Conservation (phyloP, 2,888 invertebrate species). For the Papilio elwesi region DNA sequence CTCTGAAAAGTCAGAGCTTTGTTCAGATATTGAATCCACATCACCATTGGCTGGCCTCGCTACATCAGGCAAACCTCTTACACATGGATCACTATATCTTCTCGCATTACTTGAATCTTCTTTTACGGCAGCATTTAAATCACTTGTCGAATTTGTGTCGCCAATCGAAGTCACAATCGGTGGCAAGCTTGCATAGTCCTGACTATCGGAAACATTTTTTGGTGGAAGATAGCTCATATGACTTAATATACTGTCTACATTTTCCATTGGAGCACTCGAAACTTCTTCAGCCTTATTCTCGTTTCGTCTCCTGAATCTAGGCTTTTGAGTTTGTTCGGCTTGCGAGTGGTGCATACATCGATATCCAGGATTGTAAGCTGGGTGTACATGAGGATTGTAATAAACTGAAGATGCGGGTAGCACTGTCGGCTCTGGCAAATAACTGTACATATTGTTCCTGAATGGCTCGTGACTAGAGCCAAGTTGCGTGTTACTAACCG, state of each 20-base stretch:
- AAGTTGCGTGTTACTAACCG: conserved; percentile 65
- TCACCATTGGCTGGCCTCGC: conserved; percentile 76
- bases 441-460: conserved; percentile 80
- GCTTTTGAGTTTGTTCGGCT: conserved; percentile 63
- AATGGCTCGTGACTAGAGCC: conserved; percentile 76
- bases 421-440: conserved; percentile 85
- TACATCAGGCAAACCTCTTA: conserved; percentile 78
- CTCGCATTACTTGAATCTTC: conserved; percentile 82
- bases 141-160: conserved; percentile 78
- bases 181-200: conserved; percentile 88
- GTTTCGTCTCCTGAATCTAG: conserved; percentile 61
- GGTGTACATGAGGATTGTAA: conserved; percentile 68
- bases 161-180: conserved; percentile 86
- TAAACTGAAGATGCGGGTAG: conserved; percentile 86
- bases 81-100: conserved; percentile 88
- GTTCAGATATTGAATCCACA: conserved; percentile 81
- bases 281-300: conserved; percentile 68
- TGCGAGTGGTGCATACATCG: conserved; percentile 60
- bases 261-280: conserved; percentile 57
- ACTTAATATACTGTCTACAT: conserved; percentile 52
- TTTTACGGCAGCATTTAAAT: conserved; percentile 76
- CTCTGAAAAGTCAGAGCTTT: conserved; percentile 80
- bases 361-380: conserved; percentile 65
- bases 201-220: conserved; percentile 73
- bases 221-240: conserved; percentile 67